Percentiles rank a stretch among this genome's conserved stretches.
Evolutionary conservation across 2,888 invertebrate species (phyloP).

Genomic region (Drosophila macrothrix): DNA sequence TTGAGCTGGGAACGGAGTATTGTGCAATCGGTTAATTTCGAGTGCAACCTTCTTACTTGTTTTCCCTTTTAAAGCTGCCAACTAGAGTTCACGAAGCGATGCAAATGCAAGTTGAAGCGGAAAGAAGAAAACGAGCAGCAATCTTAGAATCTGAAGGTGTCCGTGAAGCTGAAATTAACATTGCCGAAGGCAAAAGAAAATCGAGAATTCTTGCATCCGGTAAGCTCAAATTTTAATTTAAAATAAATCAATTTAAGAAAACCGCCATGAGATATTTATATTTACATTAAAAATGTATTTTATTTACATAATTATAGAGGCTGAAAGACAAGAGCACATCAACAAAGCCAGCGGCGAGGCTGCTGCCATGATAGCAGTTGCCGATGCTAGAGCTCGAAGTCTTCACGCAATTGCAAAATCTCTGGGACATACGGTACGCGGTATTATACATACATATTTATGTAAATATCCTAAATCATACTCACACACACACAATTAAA

Average conservation of each 20-base stretch:
- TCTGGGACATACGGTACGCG: constrained; percentile 73
- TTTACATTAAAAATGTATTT: background rate
- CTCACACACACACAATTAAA: background rate
- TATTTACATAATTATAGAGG: constrained; percentile 88
- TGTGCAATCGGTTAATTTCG: background rate
- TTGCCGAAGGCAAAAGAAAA: constrained; percentile 97
- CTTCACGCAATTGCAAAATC: constrained; percentile 91
- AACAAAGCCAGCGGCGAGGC: constrained; percentile 97
- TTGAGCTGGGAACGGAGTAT: background rate
- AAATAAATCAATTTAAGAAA: constrained; percentile 1
- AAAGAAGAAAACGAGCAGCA: constrained; percentile 97
- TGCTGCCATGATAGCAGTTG: constrained; percentile 94
- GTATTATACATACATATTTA: background rate
- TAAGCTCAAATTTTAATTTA: constrained; percentile 76
- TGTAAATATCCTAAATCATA: background rate
- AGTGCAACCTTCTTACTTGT: background rate
- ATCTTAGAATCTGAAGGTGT: constrained; percentile 98
- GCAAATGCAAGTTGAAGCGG: constrained; percentile 99
- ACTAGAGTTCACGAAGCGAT: constrained; percentile 98
- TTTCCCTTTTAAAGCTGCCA: constrained; percentile 89
- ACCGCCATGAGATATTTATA: background rate
- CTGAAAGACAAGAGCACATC: constrained; percentile 96
- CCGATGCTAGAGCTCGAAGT: constrained; percentile 95
- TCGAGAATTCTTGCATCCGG: constrained; percentile 96
- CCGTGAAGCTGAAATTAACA: constrained; percentile 96